phyloP scores from a whole-genome alignment of 2,797 vertebrate species.

The Myiotriccus ornatus region DNA sequence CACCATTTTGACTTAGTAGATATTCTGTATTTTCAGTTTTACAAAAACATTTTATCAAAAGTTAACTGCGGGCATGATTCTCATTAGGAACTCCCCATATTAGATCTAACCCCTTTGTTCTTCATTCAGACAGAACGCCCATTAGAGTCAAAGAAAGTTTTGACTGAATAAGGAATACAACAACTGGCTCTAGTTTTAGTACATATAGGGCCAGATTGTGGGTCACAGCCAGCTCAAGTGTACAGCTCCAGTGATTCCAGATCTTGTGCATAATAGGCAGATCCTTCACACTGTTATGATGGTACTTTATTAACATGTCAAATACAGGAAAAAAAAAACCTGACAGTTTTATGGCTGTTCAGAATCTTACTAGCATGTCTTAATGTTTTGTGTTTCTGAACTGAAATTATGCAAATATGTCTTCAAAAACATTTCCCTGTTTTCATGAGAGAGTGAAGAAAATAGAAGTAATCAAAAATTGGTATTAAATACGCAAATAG shows the following conservation, averaged over 20 bases:
- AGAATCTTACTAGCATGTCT: neutral
- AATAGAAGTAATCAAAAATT: slow-evolving; percentile 60
- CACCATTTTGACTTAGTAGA: neutral
- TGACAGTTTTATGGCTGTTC: neutral
- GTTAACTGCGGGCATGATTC: neutral
- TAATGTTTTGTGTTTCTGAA: slow-evolving; percentile 51
- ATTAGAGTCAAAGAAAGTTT: slow-evolving; percentile 34
- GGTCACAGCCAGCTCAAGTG: slow-evolving; percentile 38
- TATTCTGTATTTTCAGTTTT: neutral
- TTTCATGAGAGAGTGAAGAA: slow-evolving; percentile 58
- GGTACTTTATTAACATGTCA: slow-evolving; percentile 38
- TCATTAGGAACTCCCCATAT: neutral
- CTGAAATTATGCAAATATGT: slow-evolving; percentile 60
- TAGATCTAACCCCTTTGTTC: neutral
- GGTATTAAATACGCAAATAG: slow-evolving; percentile 15
- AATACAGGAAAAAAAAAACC: neutral
- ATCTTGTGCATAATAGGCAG: slow-evolving; percentile 45
- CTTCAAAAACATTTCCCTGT: slow-evolving; percentile 60
- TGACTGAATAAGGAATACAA: slow-evolving; percentile 63
- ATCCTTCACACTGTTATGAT: neutral
- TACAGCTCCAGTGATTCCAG: slow-evolving; percentile 6
- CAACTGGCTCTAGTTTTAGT: slow-evolving; percentile 26
- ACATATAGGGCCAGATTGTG: slow-evolving; percentile 60
- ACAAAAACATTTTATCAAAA: neutral
- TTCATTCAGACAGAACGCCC: neutral